Conservation (phyloP, 1,140 invertebrate species). For the Pogonognathellus flavescens region DNA sequence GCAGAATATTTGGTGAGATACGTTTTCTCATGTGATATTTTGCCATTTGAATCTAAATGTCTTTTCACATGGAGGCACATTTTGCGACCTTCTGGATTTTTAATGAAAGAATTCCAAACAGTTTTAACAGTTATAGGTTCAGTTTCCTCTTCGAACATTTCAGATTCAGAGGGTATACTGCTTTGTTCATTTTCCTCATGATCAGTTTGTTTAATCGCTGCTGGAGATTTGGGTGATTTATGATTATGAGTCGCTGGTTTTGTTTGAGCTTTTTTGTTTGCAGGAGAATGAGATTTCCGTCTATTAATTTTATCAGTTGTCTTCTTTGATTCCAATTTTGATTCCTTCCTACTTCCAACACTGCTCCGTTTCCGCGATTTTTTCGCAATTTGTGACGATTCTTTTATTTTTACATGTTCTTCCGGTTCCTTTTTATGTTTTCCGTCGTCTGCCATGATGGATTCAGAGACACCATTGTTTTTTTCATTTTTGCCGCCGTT, state of each 20-base stretch:
- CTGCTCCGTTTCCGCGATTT: neutral
- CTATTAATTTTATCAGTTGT: neutral
- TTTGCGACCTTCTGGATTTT: neutral
- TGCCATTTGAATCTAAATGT: neutral
- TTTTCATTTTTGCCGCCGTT: too few relatives aligned
- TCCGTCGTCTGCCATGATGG: too few relatives aligned
- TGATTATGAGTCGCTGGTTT: neutral
- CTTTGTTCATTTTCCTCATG: neutral
- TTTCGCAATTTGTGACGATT: too few relatives aligned
- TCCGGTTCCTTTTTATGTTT: too few relatives aligned
- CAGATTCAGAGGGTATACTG: too few relatives aligned
- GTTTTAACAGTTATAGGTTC: neutral
- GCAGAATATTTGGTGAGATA: neutral
- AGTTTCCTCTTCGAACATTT: constrained; percentile 10
- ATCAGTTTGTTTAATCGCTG: neutral
- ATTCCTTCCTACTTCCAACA: too few relatives aligned
- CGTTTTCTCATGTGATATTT: neutral
- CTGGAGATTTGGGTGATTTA: neutral
- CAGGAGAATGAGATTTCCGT: neutral
- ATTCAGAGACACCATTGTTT: too few relatives aligned
- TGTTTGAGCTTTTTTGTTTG: neutral
- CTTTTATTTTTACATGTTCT: too few relatives aligned
- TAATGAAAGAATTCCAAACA: constrained; percentile 35
- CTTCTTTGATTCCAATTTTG: too few relatives aligned
- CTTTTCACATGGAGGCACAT: neutral